Base-by-base conservation (phyloP, 2,113 vertebrate genomes). In the Hippocampus guttulatus region DNA sequence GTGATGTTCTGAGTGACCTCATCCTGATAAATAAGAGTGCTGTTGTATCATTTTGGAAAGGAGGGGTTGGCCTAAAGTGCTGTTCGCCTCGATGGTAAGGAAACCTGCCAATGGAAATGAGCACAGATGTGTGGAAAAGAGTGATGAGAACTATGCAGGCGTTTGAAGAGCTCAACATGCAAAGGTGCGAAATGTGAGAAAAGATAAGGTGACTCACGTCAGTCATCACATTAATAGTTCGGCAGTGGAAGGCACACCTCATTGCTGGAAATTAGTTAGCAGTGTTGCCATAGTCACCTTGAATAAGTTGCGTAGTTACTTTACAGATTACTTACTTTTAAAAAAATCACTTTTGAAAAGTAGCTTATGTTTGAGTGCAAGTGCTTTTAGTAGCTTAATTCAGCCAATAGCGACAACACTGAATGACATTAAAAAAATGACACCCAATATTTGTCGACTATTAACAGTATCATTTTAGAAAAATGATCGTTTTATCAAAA, bases 41-140 rank as follows among this genome's bases (percentile, higher is more conserved):
- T 41, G 20, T 64, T 75, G 68, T 68, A 41, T 86, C 71, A 82
- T 84, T 77, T 70, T 23, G 67, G 33, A 55, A 43, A 25, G 41
- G 64, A 64, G 60, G 60, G 70, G 69, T 38, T 68, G 61, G 64
- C 23, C 66, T 20, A 7, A 21, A 25, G 14, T 64, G 75, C 63
- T 41, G 68, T 72, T 81, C 41, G 58, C 84, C 78, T 67, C 72
- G 51, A 68, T 58, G 71, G 69, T 70, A 75, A 86, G 84, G 85
- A 80, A 68, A 69, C 76, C 70, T 83, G 75, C 65, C 70, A 66
- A 69, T 76, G 68, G 71, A 81, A 87, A 84, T 82, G 67, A 76
- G 72, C 51, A 49, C 69, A 79, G 78, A 85, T 76, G 83, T 79
- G 77, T 80, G 77, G 71, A 82, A 75, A 65, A 55, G 68, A 38